Evolutionary conservation across 2,113 vertebrate species (phyloP).

Genomic region (Tangachromis dhanisi): DNA sequence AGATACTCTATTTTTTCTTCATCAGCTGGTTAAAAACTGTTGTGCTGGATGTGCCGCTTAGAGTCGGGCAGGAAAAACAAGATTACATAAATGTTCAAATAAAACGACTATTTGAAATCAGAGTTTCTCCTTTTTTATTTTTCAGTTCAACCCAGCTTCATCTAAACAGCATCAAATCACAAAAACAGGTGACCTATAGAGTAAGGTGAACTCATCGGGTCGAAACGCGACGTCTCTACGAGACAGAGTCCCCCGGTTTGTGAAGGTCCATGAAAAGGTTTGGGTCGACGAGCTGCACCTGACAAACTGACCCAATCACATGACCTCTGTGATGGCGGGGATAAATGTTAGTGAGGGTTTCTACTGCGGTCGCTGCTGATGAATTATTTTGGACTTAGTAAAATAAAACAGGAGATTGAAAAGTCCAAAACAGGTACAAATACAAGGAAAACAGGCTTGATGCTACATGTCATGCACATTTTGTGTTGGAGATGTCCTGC

Average conservation of each 20-base stretch:
- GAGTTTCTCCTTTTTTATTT: background rate
- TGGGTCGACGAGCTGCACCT: background rate
- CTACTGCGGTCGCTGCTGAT: background rate
- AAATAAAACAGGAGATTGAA: background rate
- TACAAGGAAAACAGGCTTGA: background rate
- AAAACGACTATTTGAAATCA: background rate
- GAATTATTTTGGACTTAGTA: background rate
- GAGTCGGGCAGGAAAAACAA: background rate
- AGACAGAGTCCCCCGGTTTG: background rate
- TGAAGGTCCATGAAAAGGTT: background rate
- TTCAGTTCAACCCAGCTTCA: background rate
- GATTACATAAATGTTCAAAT: background rate
- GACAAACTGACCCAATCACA: background rate
- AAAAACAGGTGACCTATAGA: background rate
- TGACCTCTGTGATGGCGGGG: background rate
- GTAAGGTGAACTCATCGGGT: background rate
- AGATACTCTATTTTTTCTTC: background rate
- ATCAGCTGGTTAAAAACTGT: background rate
- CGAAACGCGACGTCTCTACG: background rate
- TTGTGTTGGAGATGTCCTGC: background rate
- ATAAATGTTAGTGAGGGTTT: background rate
- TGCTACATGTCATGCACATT: background rate
- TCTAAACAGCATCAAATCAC: background rate
- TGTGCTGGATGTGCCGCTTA: background rate
- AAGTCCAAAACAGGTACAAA: background rate